Evolutionary conservation across 2,888 invertebrate species (phyloP), one percentile per base, ranked within the genome.

Genomic region (Drosophila seclusa): DNA sequence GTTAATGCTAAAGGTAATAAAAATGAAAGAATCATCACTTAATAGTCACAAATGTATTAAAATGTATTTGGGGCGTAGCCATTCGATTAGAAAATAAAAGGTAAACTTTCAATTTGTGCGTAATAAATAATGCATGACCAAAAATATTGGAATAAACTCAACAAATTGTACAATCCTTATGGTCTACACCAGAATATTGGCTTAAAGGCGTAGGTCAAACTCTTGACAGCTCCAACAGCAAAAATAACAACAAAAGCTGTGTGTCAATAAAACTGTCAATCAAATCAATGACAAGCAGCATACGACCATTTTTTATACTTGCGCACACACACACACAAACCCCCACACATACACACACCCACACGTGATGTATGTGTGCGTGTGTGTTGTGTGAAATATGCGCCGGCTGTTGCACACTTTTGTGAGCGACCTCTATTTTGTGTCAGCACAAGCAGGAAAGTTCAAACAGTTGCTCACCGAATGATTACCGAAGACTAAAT

Each of bases 201-300:
- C 83, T 84, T 82, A 73, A 87, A 85, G 73, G 83, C 73, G 69
- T 55, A 61, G 88, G 83, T 85, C 86, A 75, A 87, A 89, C 82
- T 73, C 78, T 71, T 80, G 73, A 65, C 68, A 69, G 57, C 64
- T 53, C 40, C 55, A 64, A 58, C 45, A 63, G n/a, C 21, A 61
- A 49, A 32, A 63, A 32, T 45, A 70, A 65, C 42, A 62, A 60
- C 61, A 74, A 48, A 66, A 87, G 77, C 77, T 72, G 61, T 59
- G 52, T 87, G 86, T 87, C 89, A 88, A 90, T 90, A 90, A 86
- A 90, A 89, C 71, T 89, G 86, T 87, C 90, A 90, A 87, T 90
- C 89, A 90, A 90, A 89, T 79, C 86, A 83, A 87, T 79, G 85
- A 89, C 74, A 82, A 61, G 60, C 68, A 68, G 57, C 64, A 68